Percentiles rank a stretch among this genome's conserved stretches.
Evolutionary conservation across 2,888 invertebrate species (phyloP).

Genomic region (Pseudanteris insignis): DNA sequence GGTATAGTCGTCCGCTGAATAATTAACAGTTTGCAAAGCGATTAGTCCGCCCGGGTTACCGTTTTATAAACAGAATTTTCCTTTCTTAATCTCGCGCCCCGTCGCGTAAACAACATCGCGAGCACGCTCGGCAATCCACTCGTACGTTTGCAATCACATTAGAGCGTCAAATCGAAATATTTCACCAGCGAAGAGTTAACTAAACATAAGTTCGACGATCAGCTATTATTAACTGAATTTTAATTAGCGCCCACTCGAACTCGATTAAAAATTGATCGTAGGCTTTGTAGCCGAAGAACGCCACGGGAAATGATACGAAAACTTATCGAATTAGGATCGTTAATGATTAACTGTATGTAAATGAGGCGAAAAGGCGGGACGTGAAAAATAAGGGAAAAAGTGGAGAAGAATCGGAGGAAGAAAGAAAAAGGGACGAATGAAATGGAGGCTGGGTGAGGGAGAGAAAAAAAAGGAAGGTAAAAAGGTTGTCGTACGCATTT

Average conservation of each 20-base stretch:
- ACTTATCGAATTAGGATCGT: constrained; percentile 9
- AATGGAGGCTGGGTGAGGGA: neutral
- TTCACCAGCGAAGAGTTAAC: too few species aligned
- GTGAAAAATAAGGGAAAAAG: neutral
- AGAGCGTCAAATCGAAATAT: too few species aligned
- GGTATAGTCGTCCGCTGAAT: too few species aligned
- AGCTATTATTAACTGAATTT: constrained; percentile 26
- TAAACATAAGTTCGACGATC: constrained; percentile 23
- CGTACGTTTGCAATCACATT: constrained; percentile 32
- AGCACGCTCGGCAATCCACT: constrained; percentile 26
- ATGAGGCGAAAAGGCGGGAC: constrained; percentile 1
- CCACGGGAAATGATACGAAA: constrained; percentile 7
- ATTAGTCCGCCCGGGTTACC: constrained; percentile 8
- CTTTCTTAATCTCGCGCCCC: constrained; percentile 11
- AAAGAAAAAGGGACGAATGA: neutral
- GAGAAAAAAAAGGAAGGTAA: neutral
- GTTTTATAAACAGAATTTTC: constrained; percentile 22
- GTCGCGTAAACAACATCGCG: constrained; percentile 21
- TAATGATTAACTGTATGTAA: constrained; percentile 12
- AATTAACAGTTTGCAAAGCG: constrained; percentile 7
- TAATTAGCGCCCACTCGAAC: constrained; percentile 21
- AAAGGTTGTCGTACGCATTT: constrained; percentile 1
- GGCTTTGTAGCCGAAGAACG: constrained; percentile 7
- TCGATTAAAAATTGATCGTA: constrained; percentile 23
- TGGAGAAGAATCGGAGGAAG: neutral